phyloP scores from a whole-genome alignment of 1,140 invertebrate species.

The Drosophila persimilis region DNA sequence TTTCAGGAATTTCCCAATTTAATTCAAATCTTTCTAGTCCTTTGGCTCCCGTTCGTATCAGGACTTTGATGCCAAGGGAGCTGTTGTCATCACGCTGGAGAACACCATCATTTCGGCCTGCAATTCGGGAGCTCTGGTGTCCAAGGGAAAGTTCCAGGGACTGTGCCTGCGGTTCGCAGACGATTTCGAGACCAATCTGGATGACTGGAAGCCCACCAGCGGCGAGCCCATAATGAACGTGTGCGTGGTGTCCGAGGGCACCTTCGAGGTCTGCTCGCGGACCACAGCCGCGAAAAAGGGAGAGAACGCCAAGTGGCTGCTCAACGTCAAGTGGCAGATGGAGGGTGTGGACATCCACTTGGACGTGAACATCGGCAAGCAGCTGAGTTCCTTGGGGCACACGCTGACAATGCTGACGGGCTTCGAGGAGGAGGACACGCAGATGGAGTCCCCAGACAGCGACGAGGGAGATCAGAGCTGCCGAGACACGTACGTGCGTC shows the following conservation, averaged over 20 bases:
- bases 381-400: constrained; percentile 95
- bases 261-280: constrained; percentile 97
- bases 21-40: constrained; percentile 68
- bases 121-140: constrained; percentile 91
- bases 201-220: constrained; percentile 98
- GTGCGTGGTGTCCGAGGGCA: constrained; percentile 98
- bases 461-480: constrained; percentile 87
- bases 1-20: constrained; percentile 48
- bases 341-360: constrained; percentile 98
- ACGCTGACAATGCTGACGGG: constrained; percentile 97
- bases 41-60: constrained; percentile 88
- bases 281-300: constrained; percentile 91
- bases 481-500: constrained; percentile 83
- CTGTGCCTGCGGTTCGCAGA: constrained; percentile 97
- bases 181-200: constrained; percentile 97
- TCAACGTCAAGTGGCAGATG: constrained; percentile 99
- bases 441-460: constrained; percentile 89
- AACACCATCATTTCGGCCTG: constrained; percentile 96
- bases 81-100: constrained; percentile 96
- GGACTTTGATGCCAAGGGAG: constrained; percentile 92
- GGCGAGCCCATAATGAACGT: constrained; percentile 95
- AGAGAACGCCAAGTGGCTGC: constrained; percentile 98
- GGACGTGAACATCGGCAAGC: constrained; percentile 97
- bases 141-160: constrained; percentile 91
- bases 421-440: constrained; percentile 91